Evolutionary conservation across 2,797 vertebrate species (phyloP).

Genomic region (Diplodus puntazzo): DNA sequence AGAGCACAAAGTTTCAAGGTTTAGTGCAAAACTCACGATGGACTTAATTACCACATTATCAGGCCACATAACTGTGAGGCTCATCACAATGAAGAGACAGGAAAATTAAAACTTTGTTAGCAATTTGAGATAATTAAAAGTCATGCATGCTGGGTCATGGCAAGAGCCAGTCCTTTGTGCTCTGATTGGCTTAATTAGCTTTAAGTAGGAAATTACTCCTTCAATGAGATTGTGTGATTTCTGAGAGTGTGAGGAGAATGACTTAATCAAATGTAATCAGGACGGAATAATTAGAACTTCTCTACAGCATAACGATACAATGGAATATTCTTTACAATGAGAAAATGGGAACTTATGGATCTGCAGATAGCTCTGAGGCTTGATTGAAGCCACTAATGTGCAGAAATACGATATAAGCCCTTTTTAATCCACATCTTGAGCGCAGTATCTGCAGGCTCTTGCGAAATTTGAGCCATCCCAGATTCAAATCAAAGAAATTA

Average conservation of each 20-base stretch:
- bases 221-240: slow-evolving; percentile 80
- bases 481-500: not conserved
- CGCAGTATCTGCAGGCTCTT: not conserved
- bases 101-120: slow-evolving; percentile 73
- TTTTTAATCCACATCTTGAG: not conserved
- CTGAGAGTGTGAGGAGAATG: slow-evolving; percentile 79
- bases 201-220: slow-evolving; percentile 84
- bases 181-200: slow-evolving; percentile 85
- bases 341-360: slow-evolving; percentile 35
- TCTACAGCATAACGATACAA: slow-evolving; percentile 61
- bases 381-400: slow-evolving; percentile 22
- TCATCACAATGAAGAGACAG: slow-evolving; percentile 48
- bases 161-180: slow-evolving; percentile 76
- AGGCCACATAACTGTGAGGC: slow-evolving; percentile 43
- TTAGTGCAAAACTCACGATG: slow-evolving; percentile 27
- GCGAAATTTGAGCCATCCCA: not conserved
- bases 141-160: slow-evolving; percentile 79
- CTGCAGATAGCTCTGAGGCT: slow-evolving; percentile 21
- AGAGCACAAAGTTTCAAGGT: slow-evolving; percentile 29
- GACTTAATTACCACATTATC: slow-evolving; percentile 47
- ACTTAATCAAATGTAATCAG: slow-evolving; percentile 84
- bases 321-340: slow-evolving; percentile 58
- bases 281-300: slow-evolving; percentile 75
- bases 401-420: slow-evolving; percentile 5
- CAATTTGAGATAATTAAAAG: slow-evolving; percentile 75